Evolutionary conservation across 2,797 vertebrate species (phyloP), one percentile per base, ranked within the genome.

Genomic region (Todus mexicanus): DNA sequence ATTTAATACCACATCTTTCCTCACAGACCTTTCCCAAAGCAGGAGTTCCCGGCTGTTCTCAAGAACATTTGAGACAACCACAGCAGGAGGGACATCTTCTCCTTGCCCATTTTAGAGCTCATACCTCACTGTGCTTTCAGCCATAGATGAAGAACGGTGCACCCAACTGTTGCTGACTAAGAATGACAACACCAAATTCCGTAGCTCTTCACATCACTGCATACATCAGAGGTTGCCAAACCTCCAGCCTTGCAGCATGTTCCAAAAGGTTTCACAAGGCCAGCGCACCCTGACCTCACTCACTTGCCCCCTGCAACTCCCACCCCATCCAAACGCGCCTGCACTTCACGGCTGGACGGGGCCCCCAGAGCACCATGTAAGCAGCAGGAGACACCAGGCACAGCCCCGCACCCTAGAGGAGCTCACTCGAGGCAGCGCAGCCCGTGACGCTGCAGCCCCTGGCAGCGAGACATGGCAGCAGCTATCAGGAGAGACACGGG

Each of bases 311-410:
- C 16, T 63, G 26, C 19, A 26, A 22, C 20, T 15, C 29, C 42
- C 6, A 1, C 15, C 29, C n/a, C 4, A 4, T 15, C 42, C 54
- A 51, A 47, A 26, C 2, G 0, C 11, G 20, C 18, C 6, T 14
- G 29, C 33, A 12, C 25, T 11, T 35, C 29, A 47, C 35, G 2
- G 1, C 59, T 31, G 18, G 9, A 7, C 1, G 57, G 22, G 31
- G 43, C 57, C 19, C 22, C 38, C 61, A 56, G 22, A 53, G 40
- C 33, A 42, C 13, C 22, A 4, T 1, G 1, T 6, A 25, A 38
- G 42, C n/a, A 66, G 47, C 3, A 1, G 1, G 72, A 48, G 40
- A 35, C 61, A 57, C 8, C 61, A 21, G 12, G 42, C 38, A 17
- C 48, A 38, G 42, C n/a, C 72, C n/a, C n/a, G 2, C 11, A 12